These are phyloP conservation scores for Meandrusa payeni DNA, from an alignment of 2,888 invertebrate species.

Conservation along the genomic window DNA sequence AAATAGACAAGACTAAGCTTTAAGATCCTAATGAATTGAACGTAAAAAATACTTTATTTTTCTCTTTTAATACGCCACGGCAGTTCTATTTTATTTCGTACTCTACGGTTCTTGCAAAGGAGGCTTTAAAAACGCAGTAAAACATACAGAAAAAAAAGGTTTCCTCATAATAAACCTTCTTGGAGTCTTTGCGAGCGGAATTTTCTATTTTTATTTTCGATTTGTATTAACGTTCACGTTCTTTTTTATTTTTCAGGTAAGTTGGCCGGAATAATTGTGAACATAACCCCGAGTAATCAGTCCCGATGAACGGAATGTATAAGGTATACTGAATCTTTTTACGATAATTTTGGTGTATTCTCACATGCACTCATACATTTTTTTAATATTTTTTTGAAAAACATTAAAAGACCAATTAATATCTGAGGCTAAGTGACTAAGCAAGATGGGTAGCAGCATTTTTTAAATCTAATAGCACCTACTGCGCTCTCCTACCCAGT, in stretches of 20 bases:
- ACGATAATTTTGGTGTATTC: no score
- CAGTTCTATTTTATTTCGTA: conserved; percentile 17
- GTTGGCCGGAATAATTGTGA: conserved; percentile 26
- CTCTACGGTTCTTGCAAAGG: conserved; percentile 9
- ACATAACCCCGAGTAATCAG: conserved; percentile 3
- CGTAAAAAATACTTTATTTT: conserved; percentile 33
- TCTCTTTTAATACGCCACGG: conserved; percentile 29
- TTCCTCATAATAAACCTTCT: conserved; percentile 34
- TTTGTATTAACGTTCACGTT: conserved; percentile 28
- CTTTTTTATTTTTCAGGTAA: conserved; percentile 35
- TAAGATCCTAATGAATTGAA: conserved; percentile 33
- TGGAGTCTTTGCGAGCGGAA: conserved; percentile 25
- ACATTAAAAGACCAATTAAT: no score
- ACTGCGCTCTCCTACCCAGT: no score
- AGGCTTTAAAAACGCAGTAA: conserved; percentile 35
- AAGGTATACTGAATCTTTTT: no score
- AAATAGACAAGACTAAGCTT: conserved; percentile 17
- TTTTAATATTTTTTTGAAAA: no score
- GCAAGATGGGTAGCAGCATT: no score
- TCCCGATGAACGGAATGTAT: neutral
- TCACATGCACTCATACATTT: no score
- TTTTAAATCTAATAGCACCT: no score
- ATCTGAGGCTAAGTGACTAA: no score
- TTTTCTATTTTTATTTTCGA: conserved; percentile 28
- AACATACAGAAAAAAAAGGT: conserved; percentile 31